Conservation (phyloP, 2,888 invertebrate species). For the Drosophila eohydei region DNA sequence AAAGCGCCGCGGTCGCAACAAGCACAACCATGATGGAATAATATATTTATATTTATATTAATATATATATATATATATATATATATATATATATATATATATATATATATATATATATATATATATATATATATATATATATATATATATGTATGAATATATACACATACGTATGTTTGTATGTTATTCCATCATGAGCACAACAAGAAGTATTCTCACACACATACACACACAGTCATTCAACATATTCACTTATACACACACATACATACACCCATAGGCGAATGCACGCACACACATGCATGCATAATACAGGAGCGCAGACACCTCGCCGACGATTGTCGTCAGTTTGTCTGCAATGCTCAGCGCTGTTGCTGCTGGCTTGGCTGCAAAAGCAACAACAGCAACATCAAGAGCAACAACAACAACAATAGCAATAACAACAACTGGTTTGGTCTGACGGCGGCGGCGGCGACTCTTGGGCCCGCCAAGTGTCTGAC, state of each 20-base stretch:
- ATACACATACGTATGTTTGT: neutral
- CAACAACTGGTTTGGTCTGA: conserved; percentile 58
- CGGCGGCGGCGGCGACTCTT: conserved; percentile 41
- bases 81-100: neutral
- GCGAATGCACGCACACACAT: conserved; percentile 26
- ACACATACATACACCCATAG: conserved; percentile 15
- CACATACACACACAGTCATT: conserved; percentile 15
- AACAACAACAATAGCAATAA: conserved; percentile 26
- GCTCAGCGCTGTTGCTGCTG: conserved; percentile 63
- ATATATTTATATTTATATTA: conserved; percentile 1
- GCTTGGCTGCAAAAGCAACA: conserved; percentile 43
- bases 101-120: neutral
- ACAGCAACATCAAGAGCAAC: conserved; percentile 16
- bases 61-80: conserved; percentile 13
- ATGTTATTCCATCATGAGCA: conserved; percentile 15
- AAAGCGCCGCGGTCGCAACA: conserved; percentile 63
- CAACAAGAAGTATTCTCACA: conserved; percentile 53
- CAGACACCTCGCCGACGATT: conserved; percentile 80
- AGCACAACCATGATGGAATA: conserved; percentile 47
- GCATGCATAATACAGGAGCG: conserved; percentile 65
- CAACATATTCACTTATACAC: conserved; percentile 23
- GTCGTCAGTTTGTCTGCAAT: conserved; percentile 78
- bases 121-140: neutral
- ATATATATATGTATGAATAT: neutral
- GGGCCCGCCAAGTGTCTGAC: conserved; percentile 68